phyloP scores from a whole-genome alignment of 2,113 vertebrate species.

The Seriola dumerili region DNA sequence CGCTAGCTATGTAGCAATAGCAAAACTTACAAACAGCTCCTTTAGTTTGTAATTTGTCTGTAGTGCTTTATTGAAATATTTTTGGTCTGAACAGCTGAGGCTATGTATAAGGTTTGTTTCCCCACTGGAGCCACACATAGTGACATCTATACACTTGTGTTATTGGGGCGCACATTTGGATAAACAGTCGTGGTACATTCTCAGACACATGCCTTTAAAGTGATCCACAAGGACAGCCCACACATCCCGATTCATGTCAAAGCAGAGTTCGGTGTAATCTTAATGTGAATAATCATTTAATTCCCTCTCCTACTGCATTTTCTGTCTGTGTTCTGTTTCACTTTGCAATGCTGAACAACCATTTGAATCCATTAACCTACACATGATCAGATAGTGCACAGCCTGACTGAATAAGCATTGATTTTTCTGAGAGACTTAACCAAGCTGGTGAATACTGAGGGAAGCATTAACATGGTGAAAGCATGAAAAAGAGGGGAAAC shows the following conservation, averaged over 20 bases:
- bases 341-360: neutral
- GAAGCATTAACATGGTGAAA: neutral
- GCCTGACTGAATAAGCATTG: neutral
- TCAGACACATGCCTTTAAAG: neutral
- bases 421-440: neutral
- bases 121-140: no score
- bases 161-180: neutral
- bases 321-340: neutral
- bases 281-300: neutral
- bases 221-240: neutral
- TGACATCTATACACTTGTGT: neutral
- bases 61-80: no score
- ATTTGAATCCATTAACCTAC: neutral
- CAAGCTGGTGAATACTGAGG: constrained; percentile 4
- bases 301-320: neutral
- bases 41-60: no score
- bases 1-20: no score
- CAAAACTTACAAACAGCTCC: no score
- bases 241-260: neutral
- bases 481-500: no score
- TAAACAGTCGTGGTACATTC: neutral
- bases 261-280: neutral
- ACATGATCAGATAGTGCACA: neutral
- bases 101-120: no score
- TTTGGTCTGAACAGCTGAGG: neutral